phyloP scores from a whole-genome alignment of 2,888 invertebrate genomes.

The Leptinotarsa haldemani region DNA sequence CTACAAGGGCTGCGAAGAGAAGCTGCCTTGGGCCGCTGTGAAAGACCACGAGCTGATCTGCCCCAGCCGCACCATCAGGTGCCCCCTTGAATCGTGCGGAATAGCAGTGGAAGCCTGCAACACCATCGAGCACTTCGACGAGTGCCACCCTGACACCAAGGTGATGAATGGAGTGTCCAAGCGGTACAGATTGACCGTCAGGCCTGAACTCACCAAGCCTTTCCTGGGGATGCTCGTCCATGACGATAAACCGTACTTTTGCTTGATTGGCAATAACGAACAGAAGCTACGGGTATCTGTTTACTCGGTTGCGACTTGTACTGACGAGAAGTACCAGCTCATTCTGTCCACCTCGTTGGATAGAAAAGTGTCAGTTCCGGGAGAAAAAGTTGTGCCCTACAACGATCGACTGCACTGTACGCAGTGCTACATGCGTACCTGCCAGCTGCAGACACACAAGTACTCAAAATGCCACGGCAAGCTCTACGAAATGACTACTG shows the following conservation, averaged over 20 bases:
- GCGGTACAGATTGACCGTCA: background rate
- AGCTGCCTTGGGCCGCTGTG: background rate
- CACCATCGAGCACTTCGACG: background rate
- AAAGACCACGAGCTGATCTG: conserved; percentile 4
- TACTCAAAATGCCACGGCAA: background rate
- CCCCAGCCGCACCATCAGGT: background rate
- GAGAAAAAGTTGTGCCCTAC: background rate
- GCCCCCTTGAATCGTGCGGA: background rate
- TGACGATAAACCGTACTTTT: background rate
- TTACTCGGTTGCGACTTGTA: background rate
- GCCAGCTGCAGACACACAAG: background rate
- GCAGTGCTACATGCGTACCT: background rate
- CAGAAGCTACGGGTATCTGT: conserved; percentile 4
- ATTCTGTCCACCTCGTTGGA: background rate
- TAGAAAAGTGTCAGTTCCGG: background rate
- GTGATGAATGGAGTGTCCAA: background rate
- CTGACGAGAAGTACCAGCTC: background rate
- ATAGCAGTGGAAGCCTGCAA: background rate
- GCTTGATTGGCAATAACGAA: background rate
- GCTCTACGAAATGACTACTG: conserved; percentile 1
- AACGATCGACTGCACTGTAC: background rate
- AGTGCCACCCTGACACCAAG: background rate
- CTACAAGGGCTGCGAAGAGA: background rate
- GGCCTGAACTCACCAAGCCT: background rate
- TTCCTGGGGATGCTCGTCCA: background rate